A percentile compares a stretch with the other conserved stretches of the same genome.
Conservation (phyloP, 1,140 invertebrate genomes). For the Papilio polytes region DNA sequence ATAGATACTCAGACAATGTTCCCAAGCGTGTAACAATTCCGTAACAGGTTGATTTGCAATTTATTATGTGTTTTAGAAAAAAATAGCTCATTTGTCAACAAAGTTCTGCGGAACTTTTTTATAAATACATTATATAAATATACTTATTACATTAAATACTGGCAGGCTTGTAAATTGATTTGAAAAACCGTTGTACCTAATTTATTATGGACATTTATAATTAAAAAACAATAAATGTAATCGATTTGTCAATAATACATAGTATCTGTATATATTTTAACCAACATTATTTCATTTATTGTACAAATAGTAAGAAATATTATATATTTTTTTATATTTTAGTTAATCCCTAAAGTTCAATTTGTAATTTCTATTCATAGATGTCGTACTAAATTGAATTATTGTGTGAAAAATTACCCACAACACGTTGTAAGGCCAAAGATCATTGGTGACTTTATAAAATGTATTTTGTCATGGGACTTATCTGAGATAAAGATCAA, state of each 20-base stretch:
- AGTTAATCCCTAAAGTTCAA: background rate
- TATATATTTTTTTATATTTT: background rate
- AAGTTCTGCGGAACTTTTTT: conserved; percentile 20
- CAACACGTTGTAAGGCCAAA: conserved; percentile 46
- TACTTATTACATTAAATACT: conserved; percentile 7
- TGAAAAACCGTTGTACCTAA: conserved; percentile 35
- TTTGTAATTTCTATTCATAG: conserved; percentile 19
- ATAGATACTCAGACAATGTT: too few species aligned
- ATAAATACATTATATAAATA: conserved; percentile 29
- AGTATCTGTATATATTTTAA: background rate
- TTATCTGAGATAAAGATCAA: conserved; percentile 61
- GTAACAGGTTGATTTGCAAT: too few species aligned
- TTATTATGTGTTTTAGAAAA: background rate
- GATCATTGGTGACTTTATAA: conserved; percentile 45
- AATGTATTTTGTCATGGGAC: conserved; percentile 57
- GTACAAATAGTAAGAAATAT: background rate
- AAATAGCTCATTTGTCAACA: background rate
- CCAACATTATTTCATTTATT: background rate
- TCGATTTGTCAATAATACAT: background rate
- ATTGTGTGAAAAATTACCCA: conserved; percentile 7
- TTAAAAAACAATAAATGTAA: background rate
- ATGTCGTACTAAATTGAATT: conserved; percentile 9
- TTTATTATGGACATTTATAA: conserved; percentile 10
- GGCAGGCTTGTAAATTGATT: background rate
- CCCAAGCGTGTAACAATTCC: too few species aligned